These are phyloP conservation scores for Eulacestoma nigropectus DNA, from an alignment of 2,113 vertebrate species.

Conservation along the genomic window DNA sequence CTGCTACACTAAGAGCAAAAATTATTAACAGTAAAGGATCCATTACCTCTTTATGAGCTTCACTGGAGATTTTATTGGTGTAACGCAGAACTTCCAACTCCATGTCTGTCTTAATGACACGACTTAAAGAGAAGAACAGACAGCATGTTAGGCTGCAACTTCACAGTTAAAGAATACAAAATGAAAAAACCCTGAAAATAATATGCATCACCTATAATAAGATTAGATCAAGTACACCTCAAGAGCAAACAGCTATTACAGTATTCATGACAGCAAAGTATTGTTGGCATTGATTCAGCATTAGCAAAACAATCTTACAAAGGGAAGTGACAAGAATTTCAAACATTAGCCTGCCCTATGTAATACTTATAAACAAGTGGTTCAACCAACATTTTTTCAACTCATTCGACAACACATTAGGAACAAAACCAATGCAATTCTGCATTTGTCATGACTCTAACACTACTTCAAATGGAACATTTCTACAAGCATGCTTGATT, in stretches of 20 bases:
- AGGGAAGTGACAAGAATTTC: neutral
- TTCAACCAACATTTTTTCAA: neutral
- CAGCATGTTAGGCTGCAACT: conserved; percentile 10
- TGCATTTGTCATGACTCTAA: neutral
- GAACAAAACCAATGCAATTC: neutral
- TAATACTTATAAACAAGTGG: neutral
- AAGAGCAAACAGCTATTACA: neutral
- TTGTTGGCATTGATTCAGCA: neutral
- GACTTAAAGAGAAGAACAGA: conserved; percentile 72
- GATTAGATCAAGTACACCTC: neutral
- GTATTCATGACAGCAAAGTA: neutral
- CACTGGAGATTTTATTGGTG: conserved; percentile 94
- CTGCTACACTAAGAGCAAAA: conserved; percentile 39
- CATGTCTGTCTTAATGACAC: conserved; percentile 93
- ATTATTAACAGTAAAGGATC: conserved; percentile 40
- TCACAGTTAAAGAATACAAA: neutral
- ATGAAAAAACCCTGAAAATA: neutral
- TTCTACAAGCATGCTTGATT: neutral
- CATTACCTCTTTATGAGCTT: conserved; percentile 93
- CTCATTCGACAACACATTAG: neutral
- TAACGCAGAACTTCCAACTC: conserved; percentile 95
- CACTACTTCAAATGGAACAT: neutral
- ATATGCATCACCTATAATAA: neutral
- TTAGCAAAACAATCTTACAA: neutral
- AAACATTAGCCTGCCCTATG: neutral